Conservation (phyloP, 1,140 invertebrate genomes). For the Rhagoletis pomonella region DNA sequence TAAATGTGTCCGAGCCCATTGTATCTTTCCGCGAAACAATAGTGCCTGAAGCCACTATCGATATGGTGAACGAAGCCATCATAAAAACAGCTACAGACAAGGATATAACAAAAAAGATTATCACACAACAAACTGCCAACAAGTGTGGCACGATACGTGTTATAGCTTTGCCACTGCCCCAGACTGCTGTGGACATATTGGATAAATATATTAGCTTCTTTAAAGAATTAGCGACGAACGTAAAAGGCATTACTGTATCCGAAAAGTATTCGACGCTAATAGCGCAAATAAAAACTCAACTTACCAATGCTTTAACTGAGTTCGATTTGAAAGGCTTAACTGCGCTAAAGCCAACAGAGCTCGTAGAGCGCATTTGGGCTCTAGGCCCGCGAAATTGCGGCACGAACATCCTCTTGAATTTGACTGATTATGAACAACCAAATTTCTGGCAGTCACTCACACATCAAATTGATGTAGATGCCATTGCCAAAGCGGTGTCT, state of each 20-base stretch:
- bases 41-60: conserved; percentile 86
- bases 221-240: conserved; percentile 70
- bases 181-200: conserved; percentile 81
- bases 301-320: conserved; percentile 78
- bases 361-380: conserved; percentile 88
- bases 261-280: conserved; percentile 64
- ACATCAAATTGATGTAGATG: conserved; percentile 51
- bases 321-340: conserved; percentile 64
- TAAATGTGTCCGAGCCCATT: conserved; percentile 95
- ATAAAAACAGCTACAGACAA: conserved; percentile 78
- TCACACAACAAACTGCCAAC: conserved; percentile 82
- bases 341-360: conserved; percentile 45
- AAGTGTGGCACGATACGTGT: conserved; percentile 85
- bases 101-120: conserved; percentile 75
- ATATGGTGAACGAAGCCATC: conserved; percentile 93
- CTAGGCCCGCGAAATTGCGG: conserved; percentile 93
- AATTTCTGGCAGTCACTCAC: conserved; percentile 65
- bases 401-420: conserved; percentile 91
- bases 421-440: conserved; percentile 76
- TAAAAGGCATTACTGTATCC: conserved; percentile 63
- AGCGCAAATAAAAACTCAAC: conserved; percentile 78
- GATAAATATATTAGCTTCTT: conserved; percentile 76
- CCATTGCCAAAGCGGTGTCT: conserved; percentile 58
- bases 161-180: conserved; percentile 86
- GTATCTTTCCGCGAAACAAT: conserved; percentile 97